phyloP scores from a whole-genome alignment of 2,797 vertebrate species.

The Acridotheres tristis region DNA sequence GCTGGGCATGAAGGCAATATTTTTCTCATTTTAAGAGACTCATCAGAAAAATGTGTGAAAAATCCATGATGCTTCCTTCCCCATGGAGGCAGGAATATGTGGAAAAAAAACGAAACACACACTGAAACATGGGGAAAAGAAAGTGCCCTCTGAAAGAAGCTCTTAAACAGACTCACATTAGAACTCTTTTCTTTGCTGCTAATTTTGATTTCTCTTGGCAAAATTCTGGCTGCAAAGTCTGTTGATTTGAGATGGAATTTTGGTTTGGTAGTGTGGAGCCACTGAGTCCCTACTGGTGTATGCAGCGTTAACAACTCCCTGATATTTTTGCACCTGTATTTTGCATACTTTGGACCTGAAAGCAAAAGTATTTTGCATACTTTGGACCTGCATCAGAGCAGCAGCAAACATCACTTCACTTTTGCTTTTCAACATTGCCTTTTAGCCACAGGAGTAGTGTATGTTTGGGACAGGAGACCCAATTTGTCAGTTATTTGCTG shows the following conservation, averaged over 20 bases:
- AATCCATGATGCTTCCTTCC: not conserved
- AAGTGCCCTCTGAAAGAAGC: not conserved
- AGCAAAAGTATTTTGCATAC: not conserved
- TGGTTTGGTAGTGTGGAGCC: not conserved
- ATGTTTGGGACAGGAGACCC: not conserved
- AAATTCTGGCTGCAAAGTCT: not conserved
- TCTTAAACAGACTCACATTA: not conserved
- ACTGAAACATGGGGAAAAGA: not conserved
- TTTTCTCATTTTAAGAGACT: not conserved
- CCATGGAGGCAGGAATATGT: not conserved
- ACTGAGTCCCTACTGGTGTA: accelerated
- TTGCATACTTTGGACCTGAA: not conserved
- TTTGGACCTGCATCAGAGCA: not conserved
- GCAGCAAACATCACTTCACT: not conserved
- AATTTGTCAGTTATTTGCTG: slow-evolving; percentile 21
- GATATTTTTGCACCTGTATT: not conserved
- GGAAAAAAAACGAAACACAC: not conserved
- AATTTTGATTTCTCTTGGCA: not conserved
- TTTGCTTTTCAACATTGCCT: not conserved
- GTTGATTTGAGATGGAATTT: not conserved
- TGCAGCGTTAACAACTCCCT: not conserved
- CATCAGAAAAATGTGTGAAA: not conserved
- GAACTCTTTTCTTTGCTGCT: not conserved
- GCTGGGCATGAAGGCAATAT: not conserved
- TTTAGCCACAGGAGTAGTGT: not conserved